phyloP scores from a whole-genome alignment of 1,140 invertebrate species.

The Campoletis sonorensis region DNA sequence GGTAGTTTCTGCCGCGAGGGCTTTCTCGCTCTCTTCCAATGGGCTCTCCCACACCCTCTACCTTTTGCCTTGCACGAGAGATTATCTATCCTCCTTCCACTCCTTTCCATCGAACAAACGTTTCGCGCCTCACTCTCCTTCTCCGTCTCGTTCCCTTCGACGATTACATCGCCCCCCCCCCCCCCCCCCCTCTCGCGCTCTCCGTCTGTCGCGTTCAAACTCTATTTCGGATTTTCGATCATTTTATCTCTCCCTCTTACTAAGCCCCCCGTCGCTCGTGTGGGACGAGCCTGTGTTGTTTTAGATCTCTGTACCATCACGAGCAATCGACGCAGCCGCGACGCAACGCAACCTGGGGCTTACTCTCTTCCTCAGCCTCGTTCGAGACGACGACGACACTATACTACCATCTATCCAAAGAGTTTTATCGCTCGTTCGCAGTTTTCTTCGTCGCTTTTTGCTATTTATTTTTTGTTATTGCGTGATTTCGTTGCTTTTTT shows the following conservation, averaged over 20 bases:
- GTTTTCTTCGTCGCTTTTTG: conserved; percentile 3
- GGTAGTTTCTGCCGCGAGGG: conserved; percentile 31
- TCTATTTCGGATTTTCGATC: conserved; percentile 40
- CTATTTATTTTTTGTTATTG: conserved; percentile 3
- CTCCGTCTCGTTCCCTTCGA: conserved; percentile 49
- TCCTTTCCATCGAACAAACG: neutral
- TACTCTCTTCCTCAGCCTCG: neutral
- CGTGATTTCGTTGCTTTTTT: neutral
- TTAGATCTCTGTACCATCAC: conserved; percentile 40
- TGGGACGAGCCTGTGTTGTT: conserved; percentile 32
- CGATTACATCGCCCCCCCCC: conserved; percentile 41
- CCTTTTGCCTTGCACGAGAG: neutral
- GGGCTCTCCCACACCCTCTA: neutral
- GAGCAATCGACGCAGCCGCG: conserved; percentile 44
- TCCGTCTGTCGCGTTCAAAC: conserved; percentile 45
- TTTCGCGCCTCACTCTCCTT: neutral
- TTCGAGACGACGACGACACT: conserved; percentile 11
- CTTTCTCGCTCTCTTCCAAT: conserved; percentile 42
- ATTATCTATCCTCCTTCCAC: conserved; percentile 26
- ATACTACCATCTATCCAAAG: conserved; percentile 1
- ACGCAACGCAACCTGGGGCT: conserved; percentile 28
- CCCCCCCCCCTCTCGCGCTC: conserved; percentile 37
- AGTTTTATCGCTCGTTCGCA: conserved; percentile 43
- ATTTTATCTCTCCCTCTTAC: conserved; percentile 28
- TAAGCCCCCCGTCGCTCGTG: conserved; percentile 1